Evolutionary conservation across 1,140 invertebrate genomes (phyloP).

Genomic region (Sitobion miscanthi): DNA sequence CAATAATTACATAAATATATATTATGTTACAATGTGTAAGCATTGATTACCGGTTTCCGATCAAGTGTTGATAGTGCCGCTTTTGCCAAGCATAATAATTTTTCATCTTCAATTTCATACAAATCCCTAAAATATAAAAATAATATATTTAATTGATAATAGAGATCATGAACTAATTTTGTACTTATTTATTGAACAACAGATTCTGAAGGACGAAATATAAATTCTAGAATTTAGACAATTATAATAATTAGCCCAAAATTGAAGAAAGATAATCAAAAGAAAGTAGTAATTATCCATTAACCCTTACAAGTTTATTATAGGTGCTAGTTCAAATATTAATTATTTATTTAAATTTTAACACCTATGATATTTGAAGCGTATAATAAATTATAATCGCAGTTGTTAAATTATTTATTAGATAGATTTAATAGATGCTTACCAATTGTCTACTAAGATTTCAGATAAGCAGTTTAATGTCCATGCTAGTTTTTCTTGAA

Average conservation of each 20-base stretch:
- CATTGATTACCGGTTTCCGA: slow-evolving; percentile 44
- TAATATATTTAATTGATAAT: neutral
- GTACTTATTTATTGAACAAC: neutral
- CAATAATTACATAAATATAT: neutral
- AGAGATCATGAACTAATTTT: no score
- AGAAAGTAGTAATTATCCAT: neutral
- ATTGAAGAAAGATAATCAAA: neutral
- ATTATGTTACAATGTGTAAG: neutral
- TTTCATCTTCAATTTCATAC: slow-evolving; percentile 40
- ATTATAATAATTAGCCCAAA: neutral
- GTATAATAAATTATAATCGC: neutral
- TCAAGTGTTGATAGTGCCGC: slow-evolving; percentile 38
- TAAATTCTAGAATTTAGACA: neutral
- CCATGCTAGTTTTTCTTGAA: slow-evolving; percentile 50
- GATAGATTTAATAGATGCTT: neutral
- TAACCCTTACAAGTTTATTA: neutral
- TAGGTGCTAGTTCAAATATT: neutral
- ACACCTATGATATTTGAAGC: neutral
- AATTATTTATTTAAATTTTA: neutral
- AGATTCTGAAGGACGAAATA: neutral
- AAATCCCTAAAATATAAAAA: slow-evolving; percentile 22
- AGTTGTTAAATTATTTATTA: neutral
- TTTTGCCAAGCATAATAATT: slow-evolving; percentile 21
- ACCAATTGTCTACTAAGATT: slow-evolving; percentile 50
- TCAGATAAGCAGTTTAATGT: slow-evolving; percentile 43